Conservation (phyloP, 2,888 invertebrate species). For the Blera fallax region DNA sequence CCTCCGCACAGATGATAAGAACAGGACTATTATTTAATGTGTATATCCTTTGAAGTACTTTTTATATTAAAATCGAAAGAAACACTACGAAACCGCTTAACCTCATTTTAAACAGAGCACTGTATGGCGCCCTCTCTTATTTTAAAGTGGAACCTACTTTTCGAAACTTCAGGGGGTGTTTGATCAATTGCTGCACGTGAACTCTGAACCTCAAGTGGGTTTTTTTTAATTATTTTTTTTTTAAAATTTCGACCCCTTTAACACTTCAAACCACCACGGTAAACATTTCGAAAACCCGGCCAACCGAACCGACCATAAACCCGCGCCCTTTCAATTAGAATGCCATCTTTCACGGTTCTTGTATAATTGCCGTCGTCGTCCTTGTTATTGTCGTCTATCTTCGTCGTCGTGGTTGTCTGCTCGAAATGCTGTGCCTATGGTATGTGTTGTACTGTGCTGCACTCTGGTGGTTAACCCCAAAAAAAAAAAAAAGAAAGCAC, state of each 20-base stretch:
- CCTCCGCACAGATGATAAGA: conserved; percentile 39
- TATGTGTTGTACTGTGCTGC: conserved; percentile 32
- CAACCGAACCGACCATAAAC: conserved; percentile 34
- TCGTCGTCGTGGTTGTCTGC: conserved; percentile 19
- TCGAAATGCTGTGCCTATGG: conserved; percentile 5
- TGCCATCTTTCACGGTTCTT: conserved; percentile 43
- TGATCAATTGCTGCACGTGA: conserved; percentile 54
- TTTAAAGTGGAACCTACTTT: conserved; percentile 5
- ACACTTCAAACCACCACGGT: not conserved
- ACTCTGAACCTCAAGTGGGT: conserved; percentile 14
- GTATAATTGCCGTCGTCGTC: conserved; percentile 34
- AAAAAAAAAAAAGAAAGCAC: conserved; percentile 2
- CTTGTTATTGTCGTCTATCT: conserved; percentile 40
- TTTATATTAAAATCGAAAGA: not conserved
- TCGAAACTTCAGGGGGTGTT: conserved; percentile 30
- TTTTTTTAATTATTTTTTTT: not conserved
- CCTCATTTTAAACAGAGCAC: conserved; percentile 12
- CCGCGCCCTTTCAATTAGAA: conserved; percentile 34
- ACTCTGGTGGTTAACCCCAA: conserved; percentile 57
- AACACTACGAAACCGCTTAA: conserved; percentile 20
- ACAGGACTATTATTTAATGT: not conserved
- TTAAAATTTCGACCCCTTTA: not conserved
- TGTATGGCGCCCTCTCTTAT: not conserved
- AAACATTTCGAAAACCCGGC: not conserved
- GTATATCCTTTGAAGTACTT: not conserved